Evolutionary conservation across 37 sponge, comb jelly and placozoan species (phyloP), one percentile per base, ranked within the genome.

Genomic region (Diacarnus erythraeanus): DNA sequence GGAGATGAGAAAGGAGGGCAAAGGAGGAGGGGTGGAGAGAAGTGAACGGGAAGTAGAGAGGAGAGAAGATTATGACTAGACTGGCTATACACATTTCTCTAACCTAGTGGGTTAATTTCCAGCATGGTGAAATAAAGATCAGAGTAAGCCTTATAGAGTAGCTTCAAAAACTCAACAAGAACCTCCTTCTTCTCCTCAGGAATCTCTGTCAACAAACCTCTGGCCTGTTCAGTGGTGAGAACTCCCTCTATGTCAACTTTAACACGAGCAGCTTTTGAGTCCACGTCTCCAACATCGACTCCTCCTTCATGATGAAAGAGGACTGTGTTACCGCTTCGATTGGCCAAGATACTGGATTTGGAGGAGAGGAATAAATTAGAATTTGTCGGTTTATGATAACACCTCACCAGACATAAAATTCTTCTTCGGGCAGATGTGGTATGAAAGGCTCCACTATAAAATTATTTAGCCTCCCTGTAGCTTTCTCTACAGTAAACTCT

Each of bases 81-180:
- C n/a, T n/a, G n/a, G n/a, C n/a, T n/a, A n/a, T n/a, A n/a, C n/a
- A n/a, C n/a, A n/a, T n/a, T n/a, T n/a, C n/a, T n/a, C 92, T 42
- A 66, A 96, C 91, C 97, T 54, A 96, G 57, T 20, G 98, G 98
- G 77, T 97, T 97, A 60, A 97, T 90, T 82, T 97, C 98, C 59
- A 97, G 85, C 57, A 95, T 90, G 41, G 98, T 92, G 84, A 97
- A 97, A 82, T 87, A 93, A 42, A 97, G 94, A 39, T 97, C 94
- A 47, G 74, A 75, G 80, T 92, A 97, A 5, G 84, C 87, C 36
- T 59, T 85, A 80, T 91, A 95, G 30, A 97, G 87, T 25, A 88
- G 77, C 65, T 73, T 51, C 25, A 95, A 42, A 66, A 90, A 97
- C 43, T 88, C 79, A 44, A 89, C 89, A 65, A 97, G 71, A 0